Evolutionary conservation across 2,113 vertebrate species (phyloP), one percentile per base, ranked within the genome.

Genomic region (Geococcyx californianus): DNA sequence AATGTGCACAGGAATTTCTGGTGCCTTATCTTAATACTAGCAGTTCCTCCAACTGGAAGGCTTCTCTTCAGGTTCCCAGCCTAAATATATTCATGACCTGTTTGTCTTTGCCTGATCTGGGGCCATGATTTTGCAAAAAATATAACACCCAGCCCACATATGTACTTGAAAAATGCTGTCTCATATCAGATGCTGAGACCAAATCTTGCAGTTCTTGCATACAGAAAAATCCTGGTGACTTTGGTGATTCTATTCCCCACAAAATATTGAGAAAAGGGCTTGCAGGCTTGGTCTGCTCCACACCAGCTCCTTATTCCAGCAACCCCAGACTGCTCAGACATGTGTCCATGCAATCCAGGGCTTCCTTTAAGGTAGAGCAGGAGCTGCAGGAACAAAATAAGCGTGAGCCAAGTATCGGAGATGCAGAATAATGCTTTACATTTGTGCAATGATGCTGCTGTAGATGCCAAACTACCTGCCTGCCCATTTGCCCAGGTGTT

Each of bases 71-170:
- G 68, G 38, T 87, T 97, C 87, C 81, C 91, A 89, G 89, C 25
- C 93, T 97, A 84, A 96, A 95, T 84, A 89, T 91, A 95, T 44
- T 66, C 95, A 75, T 91, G 91, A 95, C 94, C 91, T 91, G 87
- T 84, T 96, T 95, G 87, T 94, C 84, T 96, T 93, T 84, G 66
- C 93, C 72, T 90, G 73, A 74, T 90, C 90, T 36, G 4, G 73
- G 81, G 87, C 81, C 63, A 69, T 83, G 84, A 79, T 95, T 94
- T 85, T 58, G 81, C 72, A 89, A 93, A 95, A 86, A 94, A 87
- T 72, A 1, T 77, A 95, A 91, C 94, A 91, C 89, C 84, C 87
- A 93, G 67, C 95, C 95, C 81, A 97, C 94, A 23, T 66, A 93
- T 12, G 62, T 62, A 69, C 93, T 95, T 83, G 19, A 89, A 94